Percentiles rank a stretch among this genome's conserved stretches.
Evolutionary conservation across 2,113 vertebrate species (phyloP).

Genomic region (Trinectes maculatus): DNA sequence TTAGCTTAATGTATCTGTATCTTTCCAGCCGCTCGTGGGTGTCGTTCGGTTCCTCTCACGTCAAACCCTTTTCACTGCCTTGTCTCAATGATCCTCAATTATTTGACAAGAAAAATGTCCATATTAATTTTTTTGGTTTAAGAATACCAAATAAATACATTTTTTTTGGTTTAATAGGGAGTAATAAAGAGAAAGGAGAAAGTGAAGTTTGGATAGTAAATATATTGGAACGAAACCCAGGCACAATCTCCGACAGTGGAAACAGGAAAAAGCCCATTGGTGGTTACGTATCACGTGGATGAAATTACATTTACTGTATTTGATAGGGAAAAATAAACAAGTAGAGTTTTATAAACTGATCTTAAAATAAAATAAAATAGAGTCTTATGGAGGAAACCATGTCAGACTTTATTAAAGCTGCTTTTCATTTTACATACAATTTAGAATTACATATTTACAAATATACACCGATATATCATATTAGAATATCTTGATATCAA

Average conservation of each 20-base stretch:
- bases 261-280: slow-evolving; percentile 46
- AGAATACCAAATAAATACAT: fast-evolving
- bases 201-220: slow-evolving; percentile 5
- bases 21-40: slow-evolving; percentile 57
- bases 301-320: background rate
- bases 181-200: background rate
- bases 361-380: background rate
- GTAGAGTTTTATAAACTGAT: too few relatives aligned
- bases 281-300: slow-evolving; percentile 32
- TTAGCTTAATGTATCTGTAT: slow-evolving; percentile 61
- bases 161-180: fast-evolving
- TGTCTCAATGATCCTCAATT: background rate
- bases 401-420: slow-evolving; percentile 83
- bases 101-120: too few relatives aligned
- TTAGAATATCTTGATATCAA: slow-evolving; percentile 70
- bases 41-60: slow-evolving; percentile 35
- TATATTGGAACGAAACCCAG: slow-evolving; percentile 34
- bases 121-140: fast-evolving
- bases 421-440: slow-evolving; percentile 79
- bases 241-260: slow-evolving; percentile 10
- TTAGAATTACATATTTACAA: slow-evolving; percentile 86
- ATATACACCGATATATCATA: slow-evolving; percentile 74
- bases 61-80: background rate
- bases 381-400: slow-evolving; percentile 58
- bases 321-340: background rate